phyloP scores from a whole-genome alignment of 1,140 invertebrate species.

The Acromyrmex charruanus region DNA sequence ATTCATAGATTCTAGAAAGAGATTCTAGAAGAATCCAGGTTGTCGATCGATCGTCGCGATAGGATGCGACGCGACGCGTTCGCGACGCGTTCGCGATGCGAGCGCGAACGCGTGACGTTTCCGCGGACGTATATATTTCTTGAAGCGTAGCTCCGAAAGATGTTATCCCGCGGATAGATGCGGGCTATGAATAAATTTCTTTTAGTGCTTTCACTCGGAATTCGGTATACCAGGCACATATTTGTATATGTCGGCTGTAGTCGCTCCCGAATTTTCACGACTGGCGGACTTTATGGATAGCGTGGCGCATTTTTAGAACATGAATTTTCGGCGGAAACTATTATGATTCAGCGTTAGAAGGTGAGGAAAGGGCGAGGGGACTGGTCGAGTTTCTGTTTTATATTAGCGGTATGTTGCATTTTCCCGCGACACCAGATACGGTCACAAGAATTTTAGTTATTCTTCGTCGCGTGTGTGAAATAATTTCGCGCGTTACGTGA shows the following conservation, averaged over 20 bases:
- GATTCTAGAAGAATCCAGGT: conserved; percentile 1
- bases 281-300: conserved; percentile 58
- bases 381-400: conserved; percentile 38
- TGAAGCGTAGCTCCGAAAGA: conserved; percentile 21
- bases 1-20: conserved; percentile 58
- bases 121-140: conserved; percentile 26
- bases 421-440: conserved; percentile 20
- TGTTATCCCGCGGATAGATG: conserved; percentile 48
- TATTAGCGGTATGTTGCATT: conserved; percentile 21
- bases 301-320: conserved; percentile 40
- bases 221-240: conserved; percentile 6
- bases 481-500: conserved; percentile 39
- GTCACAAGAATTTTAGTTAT: conserved; percentile 43
- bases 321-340: conserved; percentile 50
- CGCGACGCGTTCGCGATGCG: background rate
- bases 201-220: conserved; percentile 61
- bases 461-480: background rate
- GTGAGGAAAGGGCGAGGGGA: background rate
- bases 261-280: conserved; percentile 52
- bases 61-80: background rate
- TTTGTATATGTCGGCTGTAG: conserved; percentile 44
- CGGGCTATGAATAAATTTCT: conserved; percentile 71
- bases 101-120: conserved; percentile 27
- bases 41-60: conserved; percentile 28
- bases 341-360: conserved; percentile 5